These are phyloP conservation scores for Bombus waltoni DNA, from an alignment of 1,140 invertebrate species.

Conservation along the genomic window DNA sequence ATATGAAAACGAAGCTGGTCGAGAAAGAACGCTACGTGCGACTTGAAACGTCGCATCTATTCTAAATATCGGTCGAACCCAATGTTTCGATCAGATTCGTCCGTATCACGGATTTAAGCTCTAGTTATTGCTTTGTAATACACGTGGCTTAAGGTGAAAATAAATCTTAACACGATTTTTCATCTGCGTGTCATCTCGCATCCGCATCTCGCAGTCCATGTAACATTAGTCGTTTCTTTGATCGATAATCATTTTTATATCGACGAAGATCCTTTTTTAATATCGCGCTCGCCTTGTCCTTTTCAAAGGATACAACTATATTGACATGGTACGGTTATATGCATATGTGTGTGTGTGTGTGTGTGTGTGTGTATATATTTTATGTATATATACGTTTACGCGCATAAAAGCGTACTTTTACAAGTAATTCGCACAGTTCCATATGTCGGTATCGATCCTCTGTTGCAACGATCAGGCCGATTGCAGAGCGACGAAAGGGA, in stretches of 20 bases:
- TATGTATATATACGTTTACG: neutral
- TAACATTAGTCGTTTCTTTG: neutral
- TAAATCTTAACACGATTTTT: constrained; percentile 50
- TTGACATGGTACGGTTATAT: neutral
- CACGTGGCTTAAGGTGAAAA: constrained; percentile 74
- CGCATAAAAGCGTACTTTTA: neutral
- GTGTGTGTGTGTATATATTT: neutral
- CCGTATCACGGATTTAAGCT: constrained; percentile 78
- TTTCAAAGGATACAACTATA: constrained; percentile 13
- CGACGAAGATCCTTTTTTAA: neutral
- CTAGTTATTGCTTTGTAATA: constrained; percentile 80
- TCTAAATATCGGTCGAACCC: constrained; percentile 54
- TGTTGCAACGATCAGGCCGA: no score
- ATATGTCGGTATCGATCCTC: neutral
- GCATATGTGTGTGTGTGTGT: neutral
- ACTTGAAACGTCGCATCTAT: neutral
- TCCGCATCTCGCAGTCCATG: no score
- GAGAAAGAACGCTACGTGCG: constrained; percentile 22
- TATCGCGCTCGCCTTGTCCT: neutral
- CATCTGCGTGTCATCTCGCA: constrained; percentile 2
- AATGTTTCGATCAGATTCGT: constrained; percentile 54
- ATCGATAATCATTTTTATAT: neutral
- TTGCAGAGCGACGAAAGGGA: no score
- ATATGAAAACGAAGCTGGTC: constrained; percentile 38
- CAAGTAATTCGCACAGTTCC: neutral